These are phyloP conservation scores for Myxocyprinus asiaticus DNA, from an alignment of 2,113 vertebrate species.

Conservation along the genomic window DNA sequence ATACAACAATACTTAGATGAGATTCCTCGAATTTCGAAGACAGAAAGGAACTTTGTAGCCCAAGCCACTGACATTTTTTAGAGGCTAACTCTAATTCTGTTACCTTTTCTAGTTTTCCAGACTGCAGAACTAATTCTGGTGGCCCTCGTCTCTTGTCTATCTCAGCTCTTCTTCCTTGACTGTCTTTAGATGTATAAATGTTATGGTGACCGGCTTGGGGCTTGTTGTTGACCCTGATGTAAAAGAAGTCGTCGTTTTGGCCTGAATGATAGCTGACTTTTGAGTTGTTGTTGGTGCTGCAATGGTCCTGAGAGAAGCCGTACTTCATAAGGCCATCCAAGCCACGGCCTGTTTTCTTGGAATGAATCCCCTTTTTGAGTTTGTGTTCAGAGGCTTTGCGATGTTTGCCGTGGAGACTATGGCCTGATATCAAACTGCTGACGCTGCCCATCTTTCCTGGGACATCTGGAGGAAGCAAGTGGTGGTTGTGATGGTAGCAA, in stretches of 20 bases:
- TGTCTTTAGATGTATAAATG: constrained; percentile 59
- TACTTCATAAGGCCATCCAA: constrained; percentile 88
- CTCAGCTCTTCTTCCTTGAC: constrained; percentile 34
- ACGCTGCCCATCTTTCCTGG: constrained; percentile 88
- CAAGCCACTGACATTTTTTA: background rate
- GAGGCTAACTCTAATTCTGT: constrained; percentile 51
- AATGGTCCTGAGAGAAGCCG: constrained; percentile 83
- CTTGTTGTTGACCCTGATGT: constrained; percentile 96
- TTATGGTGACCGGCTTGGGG: constrained; percentile 62
- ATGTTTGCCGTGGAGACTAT: constrained; percentile 85
- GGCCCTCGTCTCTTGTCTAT: constrained; percentile 63
- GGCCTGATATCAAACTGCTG: constrained; percentile 90
- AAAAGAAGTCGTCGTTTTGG: constrained; percentile 94
- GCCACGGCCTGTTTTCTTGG: constrained; percentile 85
- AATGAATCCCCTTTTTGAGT: constrained; percentile 79
- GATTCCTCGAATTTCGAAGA: no score
- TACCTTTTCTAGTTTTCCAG: constrained; percentile 83
- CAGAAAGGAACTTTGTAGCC: no score
- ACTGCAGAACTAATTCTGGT: constrained; percentile 81
- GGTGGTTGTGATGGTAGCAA: constrained; percentile 43
- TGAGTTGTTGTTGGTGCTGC: constrained; percentile 70
- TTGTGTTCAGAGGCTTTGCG: constrained; percentile 85
- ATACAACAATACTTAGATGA: no score
- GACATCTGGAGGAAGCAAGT: constrained; percentile 51
- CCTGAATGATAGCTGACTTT: constrained; percentile 81